Evolutionary conservation across 2,888 invertebrate species (phyloP).

Genomic region (Gymnocheta viridis): DNA sequence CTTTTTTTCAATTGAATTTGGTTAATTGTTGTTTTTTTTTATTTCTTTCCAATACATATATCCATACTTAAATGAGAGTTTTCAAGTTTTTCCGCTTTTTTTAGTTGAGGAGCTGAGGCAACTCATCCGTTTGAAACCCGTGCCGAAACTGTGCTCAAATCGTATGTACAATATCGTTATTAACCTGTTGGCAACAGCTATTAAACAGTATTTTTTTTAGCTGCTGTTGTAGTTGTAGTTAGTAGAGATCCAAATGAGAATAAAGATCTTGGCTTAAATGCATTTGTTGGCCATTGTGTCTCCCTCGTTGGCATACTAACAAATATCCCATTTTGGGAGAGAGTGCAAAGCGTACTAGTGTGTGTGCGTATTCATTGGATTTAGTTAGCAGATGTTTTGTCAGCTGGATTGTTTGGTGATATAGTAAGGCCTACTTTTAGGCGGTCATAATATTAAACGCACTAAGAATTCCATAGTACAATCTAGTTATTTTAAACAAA

Average conservation of each 20-base stretch:
- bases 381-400: neutral
- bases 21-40: slow-evolving; percentile 44
- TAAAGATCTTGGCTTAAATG: slow-evolving; percentile 66
- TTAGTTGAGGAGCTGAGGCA: slow-evolving; percentile 69
- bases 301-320: slow-evolving; percentile 14
- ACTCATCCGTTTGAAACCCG: slow-evolving; percentile 76
- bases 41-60: slow-evolving; percentile 39
- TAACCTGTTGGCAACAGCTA: slow-evolving; percentile 74
- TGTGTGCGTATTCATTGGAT: neutral
- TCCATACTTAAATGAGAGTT: slow-evolving; percentile 34
- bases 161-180: slow-evolving; percentile 74
- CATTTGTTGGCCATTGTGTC: slow-evolving; percentile 37
- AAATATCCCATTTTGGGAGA: neutral
- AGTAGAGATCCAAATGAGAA: slow-evolving; percentile 51
- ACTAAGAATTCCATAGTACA: neutral
- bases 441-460: neutral
- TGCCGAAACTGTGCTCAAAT: slow-evolving; percentile 78
- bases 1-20: slow-evolving; percentile 41
- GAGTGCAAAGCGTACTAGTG: neutral
- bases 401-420: slow-evolving; percentile 20
- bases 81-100: slow-evolving; percentile 56
- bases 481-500: neutral
- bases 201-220: slow-evolving; percentile 6
- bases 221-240: slow-evolving; percentile 28
- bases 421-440: slow-evolving; percentile 31